A percentile compares a stretch with the other conserved stretches of the same genome.
These are phyloP conservation scores for Corythaeola cristata DNA, from an alignment of 2,113 vertebrate genomes.

Conservation along the genomic window DNA sequence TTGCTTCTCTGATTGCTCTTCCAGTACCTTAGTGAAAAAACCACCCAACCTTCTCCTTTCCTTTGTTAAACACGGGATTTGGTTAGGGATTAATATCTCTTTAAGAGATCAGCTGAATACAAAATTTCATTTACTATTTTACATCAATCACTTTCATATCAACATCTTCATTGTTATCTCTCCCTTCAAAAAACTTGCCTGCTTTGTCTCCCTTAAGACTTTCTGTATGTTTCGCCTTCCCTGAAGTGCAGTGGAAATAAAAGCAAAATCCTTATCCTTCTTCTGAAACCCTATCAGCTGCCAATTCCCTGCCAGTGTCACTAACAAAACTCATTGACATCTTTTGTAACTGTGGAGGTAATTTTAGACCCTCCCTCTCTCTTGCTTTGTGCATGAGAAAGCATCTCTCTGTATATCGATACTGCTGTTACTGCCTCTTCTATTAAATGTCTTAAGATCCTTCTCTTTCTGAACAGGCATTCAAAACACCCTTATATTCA, in stretches of 20 bases:
- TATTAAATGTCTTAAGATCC: background rate
- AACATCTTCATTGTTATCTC: background rate
- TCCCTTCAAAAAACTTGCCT: background rate
- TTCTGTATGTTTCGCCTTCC: background rate
- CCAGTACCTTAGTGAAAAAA: background rate
- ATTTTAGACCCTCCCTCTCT: background rate
- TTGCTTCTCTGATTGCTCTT: background rate
- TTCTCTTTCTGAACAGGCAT: background rate
- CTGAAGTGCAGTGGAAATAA: background rate
- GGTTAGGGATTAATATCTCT: background rate
- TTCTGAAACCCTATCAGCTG: background rate
- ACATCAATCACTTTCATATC: background rate
- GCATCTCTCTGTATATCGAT: accelerated
- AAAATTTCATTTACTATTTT: background rate
- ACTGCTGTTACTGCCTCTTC: background rate
- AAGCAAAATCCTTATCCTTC: background rate
- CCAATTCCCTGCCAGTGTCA: background rate
- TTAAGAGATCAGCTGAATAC: background rate
- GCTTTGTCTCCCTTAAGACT: background rate
- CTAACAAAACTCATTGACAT: background rate
- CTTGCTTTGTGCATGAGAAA: background rate
- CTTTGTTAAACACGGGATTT: background rate
- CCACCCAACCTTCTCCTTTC: background rate
- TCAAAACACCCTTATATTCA: background rate
- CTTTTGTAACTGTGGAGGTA: background rate